A percentile compares a stretch with the other conserved stretches of the same genome.
These are phyloP conservation scores for Leuciscus idus DNA, from an alignment of 2,113 vertebrate species.

Conservation along the genomic window DNA sequence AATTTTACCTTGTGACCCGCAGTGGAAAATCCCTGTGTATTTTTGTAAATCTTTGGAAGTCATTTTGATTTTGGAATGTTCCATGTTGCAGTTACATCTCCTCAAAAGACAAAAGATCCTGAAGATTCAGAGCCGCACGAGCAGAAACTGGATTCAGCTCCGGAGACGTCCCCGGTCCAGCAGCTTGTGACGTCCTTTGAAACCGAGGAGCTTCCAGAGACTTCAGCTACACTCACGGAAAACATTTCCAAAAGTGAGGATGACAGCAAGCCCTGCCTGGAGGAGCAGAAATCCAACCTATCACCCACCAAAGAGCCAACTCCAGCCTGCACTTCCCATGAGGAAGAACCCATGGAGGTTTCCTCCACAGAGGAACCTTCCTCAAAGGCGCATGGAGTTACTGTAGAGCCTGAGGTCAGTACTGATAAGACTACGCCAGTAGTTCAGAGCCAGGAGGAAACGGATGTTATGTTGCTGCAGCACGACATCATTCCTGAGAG, in stretches of 20 bases:
- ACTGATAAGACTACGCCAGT: constrained; percentile 64
- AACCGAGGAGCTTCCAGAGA: constrained; percentile 68
- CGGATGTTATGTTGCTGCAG: not conserved
- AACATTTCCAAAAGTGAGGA: constrained; percentile 62
- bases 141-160: constrained; percentile 56
- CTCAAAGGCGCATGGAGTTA: constrained; percentile 45
- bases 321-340: constrained; percentile 63
- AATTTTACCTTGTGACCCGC: not conserved
- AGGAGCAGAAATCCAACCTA: constrained; percentile 74
- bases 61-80: not conserved
- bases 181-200: constrained; percentile 55
- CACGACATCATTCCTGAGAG: not conserved
- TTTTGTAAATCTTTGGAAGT: not conserved
- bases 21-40: not conserved
- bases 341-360: constrained; percentile 66
- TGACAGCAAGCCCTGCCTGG: constrained; percentile 67
- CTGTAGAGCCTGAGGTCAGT: constrained; percentile 56
- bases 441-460: constrained; percentile 60
- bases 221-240: constrained; percentile 72
- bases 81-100: constrained; percentile 35
- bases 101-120: constrained; percentile 58
- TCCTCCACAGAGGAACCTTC: constrained; percentile 63
- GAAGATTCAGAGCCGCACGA: constrained; percentile 53
- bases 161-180: constrained; percentile 52
- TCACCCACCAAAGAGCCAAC: constrained; percentile 74